phyloP scores from a whole-genome alignment of 2,888 invertebrate species.

The Mythimna impura region DNA sequence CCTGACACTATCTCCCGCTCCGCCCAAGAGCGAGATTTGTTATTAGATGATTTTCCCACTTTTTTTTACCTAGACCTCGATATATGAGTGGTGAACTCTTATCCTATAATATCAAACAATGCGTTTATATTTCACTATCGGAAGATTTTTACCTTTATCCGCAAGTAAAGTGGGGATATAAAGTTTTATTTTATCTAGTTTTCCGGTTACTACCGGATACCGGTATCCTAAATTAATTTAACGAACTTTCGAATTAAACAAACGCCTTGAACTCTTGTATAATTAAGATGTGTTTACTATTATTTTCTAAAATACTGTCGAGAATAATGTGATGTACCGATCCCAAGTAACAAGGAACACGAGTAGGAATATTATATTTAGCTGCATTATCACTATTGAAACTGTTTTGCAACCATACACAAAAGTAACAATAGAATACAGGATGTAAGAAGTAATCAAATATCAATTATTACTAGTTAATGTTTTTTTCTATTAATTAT shows the following conservation, averaged over 20 bases:
- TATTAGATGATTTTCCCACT: no score
- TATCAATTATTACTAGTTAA: no score
- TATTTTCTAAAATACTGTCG: neutral
- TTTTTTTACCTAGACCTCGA: no score
- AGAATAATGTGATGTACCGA: neutral
- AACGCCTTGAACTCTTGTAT: no score
- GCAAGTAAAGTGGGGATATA: neutral
- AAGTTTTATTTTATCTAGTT: neutral
- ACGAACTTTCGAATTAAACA: neutral
- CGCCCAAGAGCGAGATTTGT: no score
- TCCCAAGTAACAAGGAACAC: neutral
- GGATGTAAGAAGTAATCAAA: no score
- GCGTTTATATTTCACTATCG: neutral
- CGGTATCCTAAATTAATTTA: constrained; percentile 12
- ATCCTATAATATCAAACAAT: neutral
- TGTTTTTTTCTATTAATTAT: no score
- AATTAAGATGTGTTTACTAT: neutral
- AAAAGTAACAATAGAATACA: no score
- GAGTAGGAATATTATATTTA: neutral
- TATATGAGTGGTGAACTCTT: no score
- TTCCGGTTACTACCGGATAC: constrained; percentile 10
- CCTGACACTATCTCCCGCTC: no score
- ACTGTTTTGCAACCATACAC: no score
- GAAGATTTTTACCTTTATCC: neutral
- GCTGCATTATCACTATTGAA: no score